Base-by-base conservation (phyloP, 2,797 vertebrate genomes). In the Ciconia nigra region DNA sequence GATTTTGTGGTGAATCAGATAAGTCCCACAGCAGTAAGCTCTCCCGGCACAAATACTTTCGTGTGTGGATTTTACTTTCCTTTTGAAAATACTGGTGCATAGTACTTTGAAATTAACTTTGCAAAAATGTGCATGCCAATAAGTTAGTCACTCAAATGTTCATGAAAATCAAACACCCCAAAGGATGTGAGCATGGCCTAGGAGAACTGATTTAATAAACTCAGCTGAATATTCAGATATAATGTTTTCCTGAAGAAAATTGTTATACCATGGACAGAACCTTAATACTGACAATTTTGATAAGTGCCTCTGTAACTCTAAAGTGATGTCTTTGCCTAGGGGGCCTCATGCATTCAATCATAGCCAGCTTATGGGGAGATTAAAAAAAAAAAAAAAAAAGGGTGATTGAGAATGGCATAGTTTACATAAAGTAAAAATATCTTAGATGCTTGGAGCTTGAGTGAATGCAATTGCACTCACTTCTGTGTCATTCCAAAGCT, bases 1-100 rank as follows among this genome's bases (percentile, higher is more conserved):
- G 81, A 93, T 97, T 97, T 96, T n/a, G 41, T 96, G 73, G 78
- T 90, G 63, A 94, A 80, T 90, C 93, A 89, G 86, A 13, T 90
- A 95, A 90, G 31, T 85, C 81, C 59, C 86, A 54, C 57, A 92
- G 77, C 83, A 94, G 55, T 55, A 74, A 96, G 13, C 52, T 81
- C 90, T 96, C 93, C 80, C 63, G 90, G 94, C 93, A 90, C 71
- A 93, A 93, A 84, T 62, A 86, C 25, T 81, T 95, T 46, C 2
- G 16, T 72, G 49, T 61, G 81, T 67, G 71, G 59, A 57, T 90
- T 96, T 96, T 79, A 52, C 83, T 87, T 92, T 83, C 71, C 67
- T 93, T 93, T 72, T 87, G 51, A 86, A 92, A 93, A 92, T 83
- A 61, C 19, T 74, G 84, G 29, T 80, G 62, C 71, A 78, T 2